phyloP scores from a whole-genome alignment of 2,888 invertebrate genomes.

The Troglohyphantes excavatus region DNA sequence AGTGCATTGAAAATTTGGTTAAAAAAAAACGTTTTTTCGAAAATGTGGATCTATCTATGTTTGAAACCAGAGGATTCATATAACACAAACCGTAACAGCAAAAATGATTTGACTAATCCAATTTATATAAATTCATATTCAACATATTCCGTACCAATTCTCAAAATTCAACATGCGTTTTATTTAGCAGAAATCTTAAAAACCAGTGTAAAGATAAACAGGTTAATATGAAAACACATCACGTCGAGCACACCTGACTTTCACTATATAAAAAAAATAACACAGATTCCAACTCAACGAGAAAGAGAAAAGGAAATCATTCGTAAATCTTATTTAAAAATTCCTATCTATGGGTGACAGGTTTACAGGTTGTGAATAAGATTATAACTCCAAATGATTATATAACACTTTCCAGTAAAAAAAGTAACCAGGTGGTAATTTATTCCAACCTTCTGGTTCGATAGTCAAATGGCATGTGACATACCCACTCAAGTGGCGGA shows the following conservation, averaged over 20 bases:
- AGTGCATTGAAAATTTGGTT: no score
- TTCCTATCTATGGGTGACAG: neutral
- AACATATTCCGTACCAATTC: no score
- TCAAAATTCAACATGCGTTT: no score
- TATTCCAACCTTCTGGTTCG: slow-evolving; percentile 20
- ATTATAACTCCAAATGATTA: neutral
- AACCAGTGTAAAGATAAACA: neutral
- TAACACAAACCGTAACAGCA: no score
- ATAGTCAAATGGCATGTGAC: neutral
- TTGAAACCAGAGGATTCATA: no score
- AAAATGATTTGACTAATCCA: no score
- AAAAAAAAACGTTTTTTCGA: no score
- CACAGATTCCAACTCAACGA: neutral
- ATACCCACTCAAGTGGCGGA: slow-evolving; percentile 5
- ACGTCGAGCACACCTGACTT: neutral
- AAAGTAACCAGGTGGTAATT: neutral
- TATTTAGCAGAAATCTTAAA: neutral
- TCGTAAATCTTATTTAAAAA: neutral
- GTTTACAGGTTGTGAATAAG: neutral
- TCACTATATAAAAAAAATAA: neutral
- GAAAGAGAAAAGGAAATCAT: neutral
- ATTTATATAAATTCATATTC: no score
- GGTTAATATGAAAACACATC: neutral
- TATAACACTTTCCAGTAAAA: neutral
- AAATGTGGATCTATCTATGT: no score